Evolutionary conservation across 1,140 invertebrate species (phyloP), one percentile per base, ranked within the genome.

Genomic region (Campoletis sonorensis): DNA sequence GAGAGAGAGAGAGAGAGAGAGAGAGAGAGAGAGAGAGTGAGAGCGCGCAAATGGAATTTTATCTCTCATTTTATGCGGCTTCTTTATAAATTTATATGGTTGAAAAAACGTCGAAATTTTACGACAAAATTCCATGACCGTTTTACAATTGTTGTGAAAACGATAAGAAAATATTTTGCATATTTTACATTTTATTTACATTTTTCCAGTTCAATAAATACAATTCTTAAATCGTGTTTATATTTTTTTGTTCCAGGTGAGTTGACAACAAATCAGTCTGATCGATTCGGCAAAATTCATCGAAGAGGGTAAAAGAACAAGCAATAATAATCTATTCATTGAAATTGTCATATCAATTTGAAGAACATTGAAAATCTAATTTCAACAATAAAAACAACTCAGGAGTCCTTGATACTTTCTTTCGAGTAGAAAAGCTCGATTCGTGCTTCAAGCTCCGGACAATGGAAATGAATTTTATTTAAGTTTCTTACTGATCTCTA

Each of bases 11-110:
- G 54, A 23, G 11, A 45, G 40, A 75, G 76, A 58, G 21, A 58
- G 54, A 23, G 72, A 30, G 23, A 11, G 21, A 27, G 72, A 13
- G 40, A 45, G 40, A 45, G 40, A 45, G 11, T 10, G 40, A 75
- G 76, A 58, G 21, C n/a, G 54, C 5, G 54, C 54, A 58, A n/a
- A 64, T 21, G 26, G 15, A 18, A 73, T 73, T 23, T 73, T 73
- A 73, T 67, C 37, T 33, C 26, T 33, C 23, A 37, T 67, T 33
- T 58, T 33, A n/a, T 21, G 18, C 30, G 4, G 73, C 15, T 58
- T 76, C 30, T 33, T 5, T 11, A 30, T 13, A 27, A 33, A 1
- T 45, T 45, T 13, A 45, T 45, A 45, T 10, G 1, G 8, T 13
- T 45, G 30, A 33, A 45, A 45, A 45, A 45, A 45, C n/a, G 13